phyloP scores from a whole-genome alignment of 2,113 vertebrate species.

The Colossoma macropomum region DNA sequence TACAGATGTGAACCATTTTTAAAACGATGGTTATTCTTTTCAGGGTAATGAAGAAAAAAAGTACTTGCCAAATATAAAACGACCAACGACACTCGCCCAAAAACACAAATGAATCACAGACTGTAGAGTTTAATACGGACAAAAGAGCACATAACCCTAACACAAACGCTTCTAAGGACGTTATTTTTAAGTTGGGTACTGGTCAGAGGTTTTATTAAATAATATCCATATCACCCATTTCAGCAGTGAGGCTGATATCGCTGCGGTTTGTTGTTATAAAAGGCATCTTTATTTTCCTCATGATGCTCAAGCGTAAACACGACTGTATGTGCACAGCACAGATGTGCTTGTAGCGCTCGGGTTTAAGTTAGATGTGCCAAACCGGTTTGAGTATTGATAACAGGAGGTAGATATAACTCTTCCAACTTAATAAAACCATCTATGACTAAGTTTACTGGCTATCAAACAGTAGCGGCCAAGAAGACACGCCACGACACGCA shows the following conservation, averaged over 20 bases:
- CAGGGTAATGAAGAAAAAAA: neutral
- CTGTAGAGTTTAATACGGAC: too few relatives aligned
- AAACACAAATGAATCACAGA: neutral
- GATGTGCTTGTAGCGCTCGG: too few relatives aligned
- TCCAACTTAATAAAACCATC: neutral
- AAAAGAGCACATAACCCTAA: too few relatives aligned
- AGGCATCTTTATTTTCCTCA: neutral
- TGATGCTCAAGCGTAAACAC: neutral
- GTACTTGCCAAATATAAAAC: neutral
- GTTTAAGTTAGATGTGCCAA: too few relatives aligned
- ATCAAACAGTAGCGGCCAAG: constrained; percentile 16
- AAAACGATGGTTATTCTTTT: neutral
- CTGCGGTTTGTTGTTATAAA: neutral
- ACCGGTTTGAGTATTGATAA: too few relatives aligned
- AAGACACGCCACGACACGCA: constrained; percentile 54
- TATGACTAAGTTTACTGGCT: neutral
- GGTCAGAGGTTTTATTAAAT: neutral
- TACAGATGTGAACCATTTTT: neutral
- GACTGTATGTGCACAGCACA: too few relatives aligned
- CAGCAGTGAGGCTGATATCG: neutral
- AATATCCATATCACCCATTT: neutral
- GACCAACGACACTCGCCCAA: too few relatives aligned
- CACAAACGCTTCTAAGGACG: too few relatives aligned
- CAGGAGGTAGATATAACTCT: neutral
- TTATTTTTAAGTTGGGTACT: too few relatives aligned